Evolutionary conservation across 2,888 invertebrate species (phyloP).

Genomic region (Bedellia somnulentella): DNA sequence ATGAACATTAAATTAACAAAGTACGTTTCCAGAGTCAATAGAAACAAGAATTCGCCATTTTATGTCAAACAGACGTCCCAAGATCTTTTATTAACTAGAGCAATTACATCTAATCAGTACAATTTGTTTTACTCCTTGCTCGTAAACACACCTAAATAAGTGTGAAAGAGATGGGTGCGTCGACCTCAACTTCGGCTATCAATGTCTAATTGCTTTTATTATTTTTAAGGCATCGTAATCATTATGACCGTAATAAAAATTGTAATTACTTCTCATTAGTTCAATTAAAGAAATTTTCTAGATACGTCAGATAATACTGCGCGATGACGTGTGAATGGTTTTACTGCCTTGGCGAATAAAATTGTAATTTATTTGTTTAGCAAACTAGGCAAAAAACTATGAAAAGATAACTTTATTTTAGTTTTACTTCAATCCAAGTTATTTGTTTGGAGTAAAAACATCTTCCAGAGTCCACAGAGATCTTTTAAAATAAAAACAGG

Average conservation of each 20-base stretch:
- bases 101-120: constrained; percentile 54
- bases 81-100: constrained; percentile 58
- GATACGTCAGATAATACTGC: too few species aligned
- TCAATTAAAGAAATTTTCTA: constrained; percentile 59
- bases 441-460: too few species aligned
- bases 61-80: constrained; percentile 56
- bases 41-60: constrained; percentile 35
- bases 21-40: too few species aligned
- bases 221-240: constrained; percentile 61
- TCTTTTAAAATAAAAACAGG: too few species aligned
- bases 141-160: constrained; percentile 14
- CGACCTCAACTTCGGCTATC: constrained; percentile 45
- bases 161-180: constrained; percentile 30
- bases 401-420: too few species aligned
- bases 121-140: constrained; percentile 21
- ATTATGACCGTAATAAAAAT: constrained; percentile 59
- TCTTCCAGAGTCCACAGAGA: too few species aligned
- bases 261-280: constrained; percentile 62
- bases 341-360: too few species aligned
- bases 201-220: constrained; percentile 62
- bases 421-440: too few species aligned
- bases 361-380: too few species aligned
- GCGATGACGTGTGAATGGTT: too few species aligned
- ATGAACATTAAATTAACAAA: too few species aligned
- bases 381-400: too few species aligned